Evolutionary conservation across 2,113 vertebrate genomes (phyloP).

Genomic region (Oxyura jamaicensis): DNA sequence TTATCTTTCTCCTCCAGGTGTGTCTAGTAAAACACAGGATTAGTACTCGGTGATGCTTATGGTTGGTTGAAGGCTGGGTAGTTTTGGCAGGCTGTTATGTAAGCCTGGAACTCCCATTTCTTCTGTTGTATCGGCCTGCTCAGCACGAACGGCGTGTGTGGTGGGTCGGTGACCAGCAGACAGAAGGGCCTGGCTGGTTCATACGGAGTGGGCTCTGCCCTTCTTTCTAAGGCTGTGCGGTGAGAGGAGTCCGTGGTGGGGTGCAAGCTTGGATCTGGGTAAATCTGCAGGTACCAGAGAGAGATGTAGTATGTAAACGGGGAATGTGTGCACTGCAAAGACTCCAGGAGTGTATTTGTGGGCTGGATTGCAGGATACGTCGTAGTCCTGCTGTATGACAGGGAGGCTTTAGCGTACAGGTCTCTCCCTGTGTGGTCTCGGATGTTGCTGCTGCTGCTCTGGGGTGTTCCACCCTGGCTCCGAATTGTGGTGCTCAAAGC

Average conservation of each 20-base stretch:
- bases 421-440: not conserved
- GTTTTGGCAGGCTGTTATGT: slow-evolving; percentile 41
- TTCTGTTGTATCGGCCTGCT: not conserved
- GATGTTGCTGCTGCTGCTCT: not conserved
- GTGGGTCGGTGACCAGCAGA: not conserved
- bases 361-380: not conserved
- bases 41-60: slow-evolving; percentile 28
- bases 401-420: not conserved
- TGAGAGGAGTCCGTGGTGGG: not conserved
- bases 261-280: not conserved
- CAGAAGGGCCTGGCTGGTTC: not conserved
- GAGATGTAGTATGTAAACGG: not conserved
- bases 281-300: not conserved
- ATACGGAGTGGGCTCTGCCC: not conserved
- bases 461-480: not conserved
- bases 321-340: not conserved
- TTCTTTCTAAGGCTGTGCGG: not conserved
- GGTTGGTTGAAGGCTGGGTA: slow-evolving; percentile 39
- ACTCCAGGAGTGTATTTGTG: not conserved
- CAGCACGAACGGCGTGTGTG: not conserved
- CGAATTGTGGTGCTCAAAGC: not conserved
- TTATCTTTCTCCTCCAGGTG: slow-evolving; percentile 17
- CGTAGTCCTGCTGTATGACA: not conserved
- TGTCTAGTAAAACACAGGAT: not conserved
- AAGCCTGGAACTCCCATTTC: slow-evolving; percentile 5